A percentile compares a stretch with the other conserved stretches of the same genome.
These are phyloP conservation scores for Tenualosa thibaudeaui DNA, from an alignment of 2,797 vertebrate species.

Conservation along the genomic window DNA sequence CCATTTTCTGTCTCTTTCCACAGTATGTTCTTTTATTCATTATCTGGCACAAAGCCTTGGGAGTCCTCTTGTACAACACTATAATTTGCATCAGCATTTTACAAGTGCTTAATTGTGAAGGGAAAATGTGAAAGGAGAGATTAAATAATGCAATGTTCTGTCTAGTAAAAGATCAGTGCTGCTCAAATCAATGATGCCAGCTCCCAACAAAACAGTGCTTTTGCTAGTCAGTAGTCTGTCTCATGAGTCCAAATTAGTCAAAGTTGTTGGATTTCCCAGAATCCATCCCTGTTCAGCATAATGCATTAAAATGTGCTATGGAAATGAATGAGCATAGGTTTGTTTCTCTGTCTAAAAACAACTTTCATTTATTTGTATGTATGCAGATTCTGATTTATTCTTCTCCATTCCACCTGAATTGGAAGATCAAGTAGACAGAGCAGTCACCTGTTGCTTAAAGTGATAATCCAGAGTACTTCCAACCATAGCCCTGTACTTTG, in stretches of 20 bases:
- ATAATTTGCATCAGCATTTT: not conserved
- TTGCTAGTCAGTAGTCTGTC: not conserved
- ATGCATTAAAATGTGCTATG: not conserved
- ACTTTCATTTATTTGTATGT: conserved; percentile 30
- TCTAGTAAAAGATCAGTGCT: conserved; percentile 15
- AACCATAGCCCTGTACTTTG: no score
- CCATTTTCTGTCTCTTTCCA: not conserved
- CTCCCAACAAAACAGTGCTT: conserved; percentile 30
- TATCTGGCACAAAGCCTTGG: not conserved
- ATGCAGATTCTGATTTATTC: not conserved
- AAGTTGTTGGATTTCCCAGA: conserved; percentile 38
- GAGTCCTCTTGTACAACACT: not conserved
- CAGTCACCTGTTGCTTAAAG: not conserved
- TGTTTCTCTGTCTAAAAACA: not conserved
- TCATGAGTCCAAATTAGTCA: conserved; percentile 39
- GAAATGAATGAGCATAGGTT: not conserved
- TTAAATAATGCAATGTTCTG: conserved; percentile 12
- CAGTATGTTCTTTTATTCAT: not conserved
- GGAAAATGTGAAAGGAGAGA: not conserved
- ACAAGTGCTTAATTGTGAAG: not conserved
- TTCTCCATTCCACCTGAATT: not conserved
- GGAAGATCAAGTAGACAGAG: not conserved
- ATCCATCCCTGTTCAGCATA: conserved; percentile 14
- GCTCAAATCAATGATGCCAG: conserved; percentile 2
- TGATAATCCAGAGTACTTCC: no score